Percentiles rank a stretch among this genome's conserved stretches.
Evolutionary conservation across 2,113 vertebrate species (phyloP).

Genomic region (Phalacrocorax brasilianus): DNA sequence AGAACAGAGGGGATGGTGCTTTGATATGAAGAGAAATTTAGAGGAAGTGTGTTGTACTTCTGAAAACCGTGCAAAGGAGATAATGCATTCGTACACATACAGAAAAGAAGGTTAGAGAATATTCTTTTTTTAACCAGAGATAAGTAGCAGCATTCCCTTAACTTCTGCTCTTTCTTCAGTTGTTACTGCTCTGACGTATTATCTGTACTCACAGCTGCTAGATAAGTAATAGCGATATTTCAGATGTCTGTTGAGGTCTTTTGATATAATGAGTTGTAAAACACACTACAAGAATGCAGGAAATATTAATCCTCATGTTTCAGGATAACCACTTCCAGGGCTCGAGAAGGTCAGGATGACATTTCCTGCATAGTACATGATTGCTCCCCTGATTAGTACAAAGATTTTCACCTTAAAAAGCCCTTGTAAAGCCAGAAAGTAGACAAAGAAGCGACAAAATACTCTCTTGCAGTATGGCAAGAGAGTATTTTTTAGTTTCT

Average conservation of each 20-base stretch:
- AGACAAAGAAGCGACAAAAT: background rate
- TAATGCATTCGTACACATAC: background rate
- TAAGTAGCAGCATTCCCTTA: background rate
- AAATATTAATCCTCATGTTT: slow-evolving; percentile 52
- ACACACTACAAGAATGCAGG: background rate
- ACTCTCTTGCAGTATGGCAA: background rate
- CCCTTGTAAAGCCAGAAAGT: background rate
- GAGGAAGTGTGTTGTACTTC: background rate
- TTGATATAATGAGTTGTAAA: background rate
- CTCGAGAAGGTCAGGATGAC: background rate
- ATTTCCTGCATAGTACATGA: background rate
- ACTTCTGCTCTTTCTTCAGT: background rate
- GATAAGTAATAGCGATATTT: background rate
- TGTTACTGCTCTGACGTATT: background rate
- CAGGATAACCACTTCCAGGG: slow-evolving; percentile 37
- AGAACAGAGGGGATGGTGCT: background rate
- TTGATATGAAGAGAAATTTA: background rate
- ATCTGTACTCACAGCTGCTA: background rate
- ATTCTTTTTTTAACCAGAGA: background rate
- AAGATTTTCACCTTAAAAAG: slow-evolving; percentile 16
- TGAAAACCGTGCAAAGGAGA: background rate
- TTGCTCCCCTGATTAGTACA: background rate
- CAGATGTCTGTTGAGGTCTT: background rate
- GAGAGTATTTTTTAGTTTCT: background rate
- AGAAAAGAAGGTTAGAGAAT: background rate